phyloP scores from a whole-genome alignment of 2,888 invertebrate genomes.

The Crioceris asparagi region DNA sequence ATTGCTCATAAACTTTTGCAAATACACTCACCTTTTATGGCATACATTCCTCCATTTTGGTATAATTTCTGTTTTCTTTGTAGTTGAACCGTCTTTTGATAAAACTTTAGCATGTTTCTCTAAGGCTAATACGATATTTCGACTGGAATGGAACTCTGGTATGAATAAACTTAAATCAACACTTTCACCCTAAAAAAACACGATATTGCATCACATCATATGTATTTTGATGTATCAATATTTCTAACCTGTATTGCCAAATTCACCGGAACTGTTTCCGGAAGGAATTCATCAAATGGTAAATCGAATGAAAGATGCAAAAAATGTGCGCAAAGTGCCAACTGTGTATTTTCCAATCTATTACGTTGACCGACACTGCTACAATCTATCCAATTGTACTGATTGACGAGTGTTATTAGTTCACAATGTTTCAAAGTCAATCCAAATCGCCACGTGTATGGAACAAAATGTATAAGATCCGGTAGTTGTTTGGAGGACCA shows the following conservation, averaged over 20 bases:
- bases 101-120: conserved; percentile 81
- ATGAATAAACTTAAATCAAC: conserved; percentile 82
- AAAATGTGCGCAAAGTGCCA: conserved; percentile 88
- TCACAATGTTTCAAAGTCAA: conserved; percentile 90
- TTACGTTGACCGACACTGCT: conserved; percentile 75
- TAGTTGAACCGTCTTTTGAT: conserved; percentile 58
- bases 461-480: conserved; percentile 89
- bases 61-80: conserved; percentile 43
- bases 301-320: conserved; percentile 89
- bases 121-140: conserved; percentile 69
- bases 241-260: conserved; percentile 73
- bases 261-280: conserved; percentile 76
- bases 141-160: conserved; percentile 84
- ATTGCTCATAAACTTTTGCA: not conserved
- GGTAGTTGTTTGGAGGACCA: conserved; percentile 92
- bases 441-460: conserved; percentile 92
- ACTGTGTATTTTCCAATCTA: conserved; percentile 71
- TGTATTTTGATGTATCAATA: not conserved
- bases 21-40: conserved; percentile 41
- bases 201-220: conserved; percentile 2
- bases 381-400: conserved; percentile 98
- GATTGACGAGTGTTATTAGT: conserved; percentile 84
- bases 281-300: conserved; percentile 90
- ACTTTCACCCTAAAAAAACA: conserved; percentile 61
- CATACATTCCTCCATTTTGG: conserved; percentile 78